These are phyloP conservation scores for Leucophenga montana DNA, from an alignment of 2,888 invertebrate genomes.

Conservation along the genomic window DNA sequence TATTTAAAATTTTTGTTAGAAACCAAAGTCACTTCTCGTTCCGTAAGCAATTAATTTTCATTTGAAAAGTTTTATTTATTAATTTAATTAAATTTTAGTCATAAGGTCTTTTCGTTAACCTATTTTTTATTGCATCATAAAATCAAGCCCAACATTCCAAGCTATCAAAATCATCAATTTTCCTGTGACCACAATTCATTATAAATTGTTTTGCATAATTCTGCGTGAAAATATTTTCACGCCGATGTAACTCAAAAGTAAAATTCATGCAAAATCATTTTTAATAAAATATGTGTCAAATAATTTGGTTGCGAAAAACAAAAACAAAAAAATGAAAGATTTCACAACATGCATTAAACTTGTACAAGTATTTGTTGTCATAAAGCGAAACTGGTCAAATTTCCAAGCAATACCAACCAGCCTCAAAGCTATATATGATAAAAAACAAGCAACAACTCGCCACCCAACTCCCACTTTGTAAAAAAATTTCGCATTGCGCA, in stretches of 20 bases:
- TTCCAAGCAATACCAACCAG: conserved; percentile 1
- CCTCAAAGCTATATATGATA: background rate
- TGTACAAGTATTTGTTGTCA: too few species aligned
- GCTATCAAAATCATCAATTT: too few species aligned
- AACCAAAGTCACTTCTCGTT: too few species aligned
- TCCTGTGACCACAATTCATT: background rate
- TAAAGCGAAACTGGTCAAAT: conserved; percentile 16
- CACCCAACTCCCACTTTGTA: conserved; percentile 10
- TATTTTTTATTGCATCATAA: conserved; percentile 23
- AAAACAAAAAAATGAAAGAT: background rate
- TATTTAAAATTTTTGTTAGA: too few species aligned
- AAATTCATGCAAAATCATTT: conserved; percentile 18
- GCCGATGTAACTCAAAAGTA: conserved; percentile 17
- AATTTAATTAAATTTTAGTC: background rate
- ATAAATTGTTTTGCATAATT: conserved; percentile 5
- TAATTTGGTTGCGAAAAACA: background rate
- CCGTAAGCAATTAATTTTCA: too few species aligned
- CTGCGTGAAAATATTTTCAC: background rate
- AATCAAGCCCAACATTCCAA: too few species aligned
- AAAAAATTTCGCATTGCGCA: background rate
- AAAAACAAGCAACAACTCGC: conserved; percentile 42
- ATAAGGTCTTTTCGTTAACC: background rate
- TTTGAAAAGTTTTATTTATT: too few species aligned
- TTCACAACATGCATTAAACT: background rate
- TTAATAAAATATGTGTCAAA: conserved; percentile 20